phyloP scores from a whole-genome alignment of 1,140 invertebrate species.

The Eumaeus atala region DNA sequence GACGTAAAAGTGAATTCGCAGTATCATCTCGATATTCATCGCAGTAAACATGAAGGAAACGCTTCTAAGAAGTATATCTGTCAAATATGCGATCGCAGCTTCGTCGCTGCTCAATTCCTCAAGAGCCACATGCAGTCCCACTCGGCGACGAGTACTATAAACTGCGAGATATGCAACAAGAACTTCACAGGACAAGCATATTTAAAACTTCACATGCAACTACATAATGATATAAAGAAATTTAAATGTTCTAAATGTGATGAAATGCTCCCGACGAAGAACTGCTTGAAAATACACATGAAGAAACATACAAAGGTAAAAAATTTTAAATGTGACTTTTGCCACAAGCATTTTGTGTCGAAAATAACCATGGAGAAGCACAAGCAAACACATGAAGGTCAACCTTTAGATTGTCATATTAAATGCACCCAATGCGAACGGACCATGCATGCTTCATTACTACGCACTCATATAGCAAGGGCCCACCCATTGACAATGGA shows the following conservation, averaged over 20 bases:
- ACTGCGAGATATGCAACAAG: constrained; percentile 78
- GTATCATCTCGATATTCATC: constrained; percentile 63
- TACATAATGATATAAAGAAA: constrained; percentile 79
- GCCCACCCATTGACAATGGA: constrained; percentile 50
- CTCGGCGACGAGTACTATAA: constrained; percentile 55
- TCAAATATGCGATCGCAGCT: constrained; percentile 59
- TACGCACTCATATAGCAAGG: constrained; percentile 53
- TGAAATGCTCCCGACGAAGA: constrained; percentile 80
- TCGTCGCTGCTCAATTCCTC: constrained; percentile 60
- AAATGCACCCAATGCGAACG: constrained; percentile 62
- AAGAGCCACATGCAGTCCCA: constrained; percentile 68
- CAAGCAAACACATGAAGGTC: constrained; percentile 57
- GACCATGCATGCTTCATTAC: constrained; percentile 58
- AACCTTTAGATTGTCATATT: constrained; percentile 57
- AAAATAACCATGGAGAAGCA: constrained; percentile 72
- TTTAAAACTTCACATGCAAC: constrained; percentile 75
- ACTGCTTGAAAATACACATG: constrained; percentile 76
- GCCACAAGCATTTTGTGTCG: constrained; percentile 70
- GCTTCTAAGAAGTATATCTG: constrained; percentile 61
- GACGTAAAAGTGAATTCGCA: constrained; percentile 68
- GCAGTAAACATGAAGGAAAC: constrained; percentile 61
- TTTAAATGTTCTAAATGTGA: constrained; percentile 80
- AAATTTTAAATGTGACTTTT: constrained; percentile 70
- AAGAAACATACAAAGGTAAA: constrained; percentile 69
- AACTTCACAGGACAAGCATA: constrained; percentile 78